These are phyloP conservation scores for Drosophila cognata DNA, from an alignment of 2,888 invertebrate genomes.

Conservation along the genomic window DNA sequence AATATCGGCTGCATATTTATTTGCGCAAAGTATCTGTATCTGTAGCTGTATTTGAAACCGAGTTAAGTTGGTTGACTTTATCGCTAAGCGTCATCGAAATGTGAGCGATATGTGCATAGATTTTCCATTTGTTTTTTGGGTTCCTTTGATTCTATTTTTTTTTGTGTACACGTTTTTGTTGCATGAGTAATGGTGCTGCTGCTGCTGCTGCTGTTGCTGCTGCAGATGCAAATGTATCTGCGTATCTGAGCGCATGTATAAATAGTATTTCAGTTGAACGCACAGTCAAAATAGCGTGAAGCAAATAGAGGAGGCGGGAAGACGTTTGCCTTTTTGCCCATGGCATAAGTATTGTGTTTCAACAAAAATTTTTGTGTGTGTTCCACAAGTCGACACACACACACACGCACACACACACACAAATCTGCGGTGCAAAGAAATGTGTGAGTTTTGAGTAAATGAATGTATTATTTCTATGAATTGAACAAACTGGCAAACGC, in stretches of 20 bases:
- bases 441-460: slow-evolving; percentile 9
- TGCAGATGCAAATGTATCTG: slow-evolving; percentile 68
- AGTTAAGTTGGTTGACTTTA: slow-evolving; percentile 56
- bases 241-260: slow-evolving; percentile 70
- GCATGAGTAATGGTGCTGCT: slow-evolving; percentile 71
- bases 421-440: slow-evolving; percentile 49
- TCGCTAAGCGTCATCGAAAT: slow-evolving; percentile 73
- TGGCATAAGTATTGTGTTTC: slow-evolving; percentile 70
- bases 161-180: slow-evolving; percentile 35
- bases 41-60: slow-evolving; percentile 15
- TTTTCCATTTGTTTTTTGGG: slow-evolving; percentile 43
- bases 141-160: slow-evolving; percentile 6
- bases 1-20: slow-evolving; percentile 70
- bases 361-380: slow-evolving; percentile 44
- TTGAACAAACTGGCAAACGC: slow-evolving; percentile 25
- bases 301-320: slow-evolving; percentile 54
- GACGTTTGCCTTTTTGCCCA: slow-evolving; percentile 36
- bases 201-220: slow-evolving; percentile 13
- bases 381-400: slow-evolving; percentile 61
- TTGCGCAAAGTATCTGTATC: slow-evolving; percentile 69
- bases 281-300: slow-evolving; percentile 75
- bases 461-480: slow-evolving; percentile 37
- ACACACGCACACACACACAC: neutral
- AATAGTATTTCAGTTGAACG: slow-evolving; percentile 81
- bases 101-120: slow-evolving; percentile 73